Conservation (phyloP, 2,113 vertebrate species). For the Helogale parvula region DNA sequence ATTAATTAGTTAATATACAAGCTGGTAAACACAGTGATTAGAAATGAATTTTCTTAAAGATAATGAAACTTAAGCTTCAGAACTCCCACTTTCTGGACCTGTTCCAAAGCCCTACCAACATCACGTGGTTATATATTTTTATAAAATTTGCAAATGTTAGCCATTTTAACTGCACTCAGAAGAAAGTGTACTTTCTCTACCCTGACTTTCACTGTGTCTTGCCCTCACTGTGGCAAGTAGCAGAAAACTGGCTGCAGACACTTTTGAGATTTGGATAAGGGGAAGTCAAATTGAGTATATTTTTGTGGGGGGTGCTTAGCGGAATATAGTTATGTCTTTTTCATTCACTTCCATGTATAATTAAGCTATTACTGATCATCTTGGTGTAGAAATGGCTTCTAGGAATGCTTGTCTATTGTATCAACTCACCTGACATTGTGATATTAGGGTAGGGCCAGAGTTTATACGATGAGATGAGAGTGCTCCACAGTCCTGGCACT, state of each 20-base stretch:
- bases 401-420: neutral
- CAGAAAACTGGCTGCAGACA: neutral
- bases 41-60: conserved; percentile 41
- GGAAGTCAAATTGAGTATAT: neutral
- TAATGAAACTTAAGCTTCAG: conserved; percentile 18
- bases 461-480: neutral
- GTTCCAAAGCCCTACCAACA: neutral
- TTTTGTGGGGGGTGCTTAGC: neutral
- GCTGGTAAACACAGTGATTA: conserved; percentile 22
- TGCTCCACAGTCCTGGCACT: neutral
- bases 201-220: neutral
- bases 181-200: neutral
- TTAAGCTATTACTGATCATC: neutral
- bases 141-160: neutral
- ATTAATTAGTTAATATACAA: conserved; percentile 31
- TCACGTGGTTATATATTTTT: neutral
- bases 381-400: neutral
- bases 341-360: neutral
- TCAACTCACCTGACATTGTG: neutral
- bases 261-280: neutral
- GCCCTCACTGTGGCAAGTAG: neutral
- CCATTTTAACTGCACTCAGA: neutral
- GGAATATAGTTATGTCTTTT: neutral
- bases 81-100: neutral
- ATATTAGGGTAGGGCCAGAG: neutral